Conservation (phyloP, 1,140 invertebrate species). For the Cherax quadricarinatus region DNA sequence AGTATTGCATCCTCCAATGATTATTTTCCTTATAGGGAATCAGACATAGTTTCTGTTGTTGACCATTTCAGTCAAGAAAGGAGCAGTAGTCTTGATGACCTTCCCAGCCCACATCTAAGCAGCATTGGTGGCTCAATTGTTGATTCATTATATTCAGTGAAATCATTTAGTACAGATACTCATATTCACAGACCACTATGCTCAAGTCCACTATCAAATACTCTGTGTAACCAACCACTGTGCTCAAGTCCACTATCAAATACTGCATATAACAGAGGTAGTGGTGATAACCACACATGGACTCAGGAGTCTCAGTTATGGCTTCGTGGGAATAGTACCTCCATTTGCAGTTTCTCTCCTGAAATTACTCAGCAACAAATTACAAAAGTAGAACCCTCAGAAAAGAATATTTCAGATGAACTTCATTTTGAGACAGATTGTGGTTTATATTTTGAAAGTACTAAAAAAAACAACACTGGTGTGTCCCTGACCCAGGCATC, state of each 20-base stretch:
- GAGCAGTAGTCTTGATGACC: constrained; percentile 63
- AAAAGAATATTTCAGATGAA: neutral
- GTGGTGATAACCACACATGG: neutral
- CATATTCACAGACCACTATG: constrained; percentile 24
- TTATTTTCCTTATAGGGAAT: constrained; percentile 45
- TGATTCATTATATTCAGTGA: constrained; percentile 36
- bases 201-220: neutral
- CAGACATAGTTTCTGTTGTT: constrained; percentile 60
- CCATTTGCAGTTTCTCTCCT: neutral
- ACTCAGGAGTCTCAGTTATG: neutral
- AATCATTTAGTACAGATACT: constrained; percentile 45
- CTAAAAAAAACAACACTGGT: neutral
- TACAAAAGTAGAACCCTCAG: neutral
- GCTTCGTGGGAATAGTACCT: neutral
- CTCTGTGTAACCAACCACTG: neutral
- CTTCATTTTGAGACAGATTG: neutral
- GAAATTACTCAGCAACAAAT: neutral
- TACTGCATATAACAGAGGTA: too few species aligned
- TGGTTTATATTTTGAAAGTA: neutral
- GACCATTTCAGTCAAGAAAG: constrained; percentile 34
- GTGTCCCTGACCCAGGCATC: neutral
- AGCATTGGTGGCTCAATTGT: constrained; percentile 53
- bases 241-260: neutral
- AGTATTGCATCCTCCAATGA: constrained; percentile 64
- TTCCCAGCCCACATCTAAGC: constrained; percentile 63